Base-by-base conservation (phyloP, 2,113 vertebrate species). In the Phoxinus phoxinus region DNA sequence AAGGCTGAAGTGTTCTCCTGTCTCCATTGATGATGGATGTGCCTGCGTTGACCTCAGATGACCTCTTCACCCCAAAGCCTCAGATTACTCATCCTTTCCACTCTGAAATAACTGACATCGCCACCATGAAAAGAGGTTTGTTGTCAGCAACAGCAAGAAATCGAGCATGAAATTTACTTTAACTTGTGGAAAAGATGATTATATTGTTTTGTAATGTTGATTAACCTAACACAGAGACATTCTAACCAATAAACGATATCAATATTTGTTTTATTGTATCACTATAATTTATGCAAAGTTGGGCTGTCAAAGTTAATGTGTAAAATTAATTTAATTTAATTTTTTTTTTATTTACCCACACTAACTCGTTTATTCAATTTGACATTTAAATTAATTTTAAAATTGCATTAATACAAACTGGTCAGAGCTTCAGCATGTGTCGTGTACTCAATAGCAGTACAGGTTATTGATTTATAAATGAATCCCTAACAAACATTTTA, bases 1-100 rank as follows among this genome's bases (percentile, higher is more conserved):
- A 88, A 85, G 87, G 79, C 84, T 87, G 77, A 88, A 87, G 77
- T 90, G 88, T 90, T 74, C 88, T 85, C 84, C 85, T 82, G 90
- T 91, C 91, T 88, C 82, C 59, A 32, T 87, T 53, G 81, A 87
- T 93, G 92, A 93, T 89, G 86, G 90, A 93, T 93, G 89, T 84
- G 71, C 84, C 67, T 88, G 69, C n/a, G 35, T 75, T 89, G 91
- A 91, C 92, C 93, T 86, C 12, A 72, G 6, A 83, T 59, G 65
- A 92, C 92, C 91, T 76, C 10, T 71, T 87, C 87, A 81, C 88
- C 90, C 82, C 6, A 30, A 21, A 44, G 84, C 84, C 27, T 79
- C 86, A 74, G 86, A 79, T 86, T 87, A 74, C 87, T 86, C 65
- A 23, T 78, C 85, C 46, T 89, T 91, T 88, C 21, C 51, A 81